Evolutionary conservation across 2,113 vertebrate species (phyloP), one percentile per base, ranked within the genome.

Genomic region (Boulengerochromis microlepis): DNA sequence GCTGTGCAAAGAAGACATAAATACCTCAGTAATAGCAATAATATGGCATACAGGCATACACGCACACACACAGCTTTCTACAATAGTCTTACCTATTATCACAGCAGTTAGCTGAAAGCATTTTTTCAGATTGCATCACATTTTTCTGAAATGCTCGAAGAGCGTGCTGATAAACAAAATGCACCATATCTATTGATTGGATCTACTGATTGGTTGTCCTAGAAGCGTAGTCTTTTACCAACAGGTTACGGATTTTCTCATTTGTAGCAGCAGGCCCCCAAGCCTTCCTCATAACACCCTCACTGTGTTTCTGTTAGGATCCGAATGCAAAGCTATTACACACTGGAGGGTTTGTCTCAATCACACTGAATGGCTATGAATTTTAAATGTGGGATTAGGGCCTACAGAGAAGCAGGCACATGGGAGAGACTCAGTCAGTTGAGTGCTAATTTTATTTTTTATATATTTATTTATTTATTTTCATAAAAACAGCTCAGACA

Each of bases 311-410:
- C 86, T 94, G 93, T 92, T 90, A 82, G 87, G 90, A 94, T 95
- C 93, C 86, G 81, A 95, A 95, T 93, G 95, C 94, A 91, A 94
- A 94, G 93, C 95, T 94, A 94, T 95, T 95, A 94, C 93, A 95
- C 94, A 94, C 93, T 94, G 93, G 95, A 94, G 95, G 93, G 93
- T 93, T 95, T 95, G 94, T 96, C 93, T 95, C 93, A 94, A 94
- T 93, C 94, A 93, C 92, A 91, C 93, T 40, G 92, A 95, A 95
- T 95, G 94, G 95, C 94, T 96, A 95, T 95, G 95, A 94, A 96
- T 96, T 95, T 95, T 93, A 95, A 96, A 95, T 91, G 89, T 66
- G 50, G 95, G 94, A 96, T 95, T 96, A 96, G 87, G 71, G 90
- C 89, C 95, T 81, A 91, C 92, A 89, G 92, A 95, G 95, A 90